Evolutionary conservation across 2,797 vertebrate genomes (phyloP), one percentile per base, ranked within the genome.

Genomic region (Pipistrellus nathusii): DNA sequence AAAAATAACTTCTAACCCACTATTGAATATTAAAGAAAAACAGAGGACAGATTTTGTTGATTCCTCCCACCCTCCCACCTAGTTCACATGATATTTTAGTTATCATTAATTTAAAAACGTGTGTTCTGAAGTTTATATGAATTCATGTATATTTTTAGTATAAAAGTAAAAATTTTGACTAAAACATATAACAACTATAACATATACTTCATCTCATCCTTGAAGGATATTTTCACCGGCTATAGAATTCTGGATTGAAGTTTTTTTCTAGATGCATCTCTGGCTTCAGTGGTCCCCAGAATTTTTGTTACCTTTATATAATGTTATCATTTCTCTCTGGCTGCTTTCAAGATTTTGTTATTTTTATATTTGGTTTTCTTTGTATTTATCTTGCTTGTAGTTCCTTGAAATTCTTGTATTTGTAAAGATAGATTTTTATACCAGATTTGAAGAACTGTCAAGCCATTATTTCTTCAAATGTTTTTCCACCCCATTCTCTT

Each of bases 351-450:
- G 21, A 64, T 71, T 86, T 94, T 81, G 64, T 85, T 78, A 27
- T 87, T 82, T 85, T 80, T 68, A n/a, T 41, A 35, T 89, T 94
- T 94, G 35, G 41, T 87, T 81, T 91, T 85, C 82, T 89, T 75
- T 92, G 32, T 68, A 21, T 46, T 90, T 93, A 23, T 81, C 23
- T 25, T 92, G 8, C 46, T 57, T 91, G 14, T 2, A 78, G 44
- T 92, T 86, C 73, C 72, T 81, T 84, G 38, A 80, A 38, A 10
- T 95, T 64, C 55, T 51, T 66, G 20, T 81, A 81, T 81, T 82
- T 84, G 18, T 93, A 84, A 46, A 71, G 88, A 44, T 21, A 44
- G 32, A 30, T 85, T 92, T 76, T 76, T 68, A 68, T 38, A 35
- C 35, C 27, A 78, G 3, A 68, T 75, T 51, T 77, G 51, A 90